Evolutionary conservation across 2,888 invertebrate species (phyloP), one percentile per base, ranked within the genome.

Genomic region (Diplolepis rosae): DNA sequence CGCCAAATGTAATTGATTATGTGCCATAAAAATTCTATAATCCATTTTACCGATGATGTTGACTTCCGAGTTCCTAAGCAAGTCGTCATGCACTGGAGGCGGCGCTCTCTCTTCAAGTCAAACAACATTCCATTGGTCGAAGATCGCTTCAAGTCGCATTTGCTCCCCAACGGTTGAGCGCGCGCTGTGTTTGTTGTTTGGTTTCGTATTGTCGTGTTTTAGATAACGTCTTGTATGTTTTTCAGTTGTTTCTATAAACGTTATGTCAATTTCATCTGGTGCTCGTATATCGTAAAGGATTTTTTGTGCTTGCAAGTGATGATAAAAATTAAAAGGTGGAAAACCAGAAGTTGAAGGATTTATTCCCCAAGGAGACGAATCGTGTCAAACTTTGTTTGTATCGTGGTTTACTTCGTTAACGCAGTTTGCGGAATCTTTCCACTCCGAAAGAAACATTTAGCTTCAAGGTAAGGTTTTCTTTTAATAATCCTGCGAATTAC

Each of bases 391-490:
- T 13, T 15, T 61, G n/a, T 35, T 18, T 18, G 24, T 56, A 24
- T 35, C 61, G 35, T 61, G 11, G 39, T 61, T 61, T 61, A 35
- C 35, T 61, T 61, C 24, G 24, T 39, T n/a, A 24, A 2, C 61
- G 13, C 35, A 61, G 1, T 39, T 61, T 61, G 35, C 61, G 22
- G 61, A 61, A 35, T 32, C 24, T 5, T 56, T 61, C 7, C 61
- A 24, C 35, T 0, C 22, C 24, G 3, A 13, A n/a, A 13, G 13
- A 61, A 35, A 61, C 32, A 39, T 39, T 7, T 13, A 24, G 18
- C 24, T 24, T 61, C 61, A 61, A 61, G 61, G 61, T 61, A 35
- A 39, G 35, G 15, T 61, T 61, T 24, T 39, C 24, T 35, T 56
- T 11, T 35, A 56, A 13, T 2, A 52, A n/a, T 52, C 27, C 24